Evolutionary conservation across 2,797 vertebrate species (phyloP), one percentile per base, ranked within the genome.

Genomic region (Catostomus latipinnis): DNA sequence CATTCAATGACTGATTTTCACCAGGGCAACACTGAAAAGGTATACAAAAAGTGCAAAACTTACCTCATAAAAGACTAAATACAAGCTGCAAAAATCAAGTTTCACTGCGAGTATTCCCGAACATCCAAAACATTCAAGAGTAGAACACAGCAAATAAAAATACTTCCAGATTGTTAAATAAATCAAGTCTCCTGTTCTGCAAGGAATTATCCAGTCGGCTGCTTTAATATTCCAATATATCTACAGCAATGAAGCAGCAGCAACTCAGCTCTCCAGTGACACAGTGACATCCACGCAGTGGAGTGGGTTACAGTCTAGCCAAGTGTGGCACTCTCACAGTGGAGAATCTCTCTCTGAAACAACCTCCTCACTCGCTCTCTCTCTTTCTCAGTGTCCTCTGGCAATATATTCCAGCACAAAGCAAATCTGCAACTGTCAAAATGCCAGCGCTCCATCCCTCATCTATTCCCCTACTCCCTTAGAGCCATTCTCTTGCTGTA

Each of bases 361-460:
- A 80, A 80, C 56, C 78, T 71, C 18, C 74, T 16, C 80, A 65
- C 75, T 74, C 50, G 72, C 57, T 22, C 71, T 54, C 69, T 14
- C 46, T 34, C 61, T 22, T 74, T 74, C 56, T 52, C 80, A 12
- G 52, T 86, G 68, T 88, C 86, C 88, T 88, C 88, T 88, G 84
- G 85, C 84, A 60, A 81, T 52, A 43, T 83, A 87, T 87, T 87
- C 80, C 75, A 87, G 81, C 84, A 89, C 83, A 87, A 88, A 86
- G 85, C 86, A 86, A 87, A 91, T 90, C 86, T 86, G 84, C 84
- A 76, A 86, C 81, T 90, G 86, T 81, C 83, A 84, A 58, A 81
- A 82, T 82, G 80, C 82, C 83, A 84, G 58, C 52, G 72, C 73
- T 72, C 65, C 18, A 14, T 80, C 67, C 62, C 49, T 58, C 58